A percentile compares a stretch with the other conserved stretches of the same genome.
These are phyloP conservation scores for Redunca redunca DNA, from an alignment of 2,113 vertebrate species.

Conservation along the genomic window DNA sequence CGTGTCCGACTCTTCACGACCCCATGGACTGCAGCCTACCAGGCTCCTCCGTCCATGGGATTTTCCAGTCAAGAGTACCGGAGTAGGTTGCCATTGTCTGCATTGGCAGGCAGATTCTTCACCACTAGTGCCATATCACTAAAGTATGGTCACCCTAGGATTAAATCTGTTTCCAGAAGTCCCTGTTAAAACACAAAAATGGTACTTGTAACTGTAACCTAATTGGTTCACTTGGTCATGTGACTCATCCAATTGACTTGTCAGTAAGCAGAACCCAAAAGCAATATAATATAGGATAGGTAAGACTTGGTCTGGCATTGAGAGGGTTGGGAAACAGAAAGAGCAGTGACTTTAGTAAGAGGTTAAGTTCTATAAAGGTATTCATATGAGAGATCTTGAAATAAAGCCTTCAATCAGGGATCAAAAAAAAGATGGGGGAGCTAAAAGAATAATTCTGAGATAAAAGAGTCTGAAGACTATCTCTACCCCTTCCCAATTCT, in stretches of 20 bases:
- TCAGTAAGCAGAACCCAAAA: neutral
- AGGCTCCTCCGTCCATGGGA: no score
- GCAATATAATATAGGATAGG: neutral
- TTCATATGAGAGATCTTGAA: neutral
- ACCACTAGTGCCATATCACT: neutral
- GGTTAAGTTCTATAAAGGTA: neutral
- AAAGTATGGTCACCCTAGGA: neutral
- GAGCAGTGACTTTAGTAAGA: neutral
- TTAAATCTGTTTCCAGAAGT: neutral
- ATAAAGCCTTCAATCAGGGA: neutral
- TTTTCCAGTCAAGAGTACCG: no score
- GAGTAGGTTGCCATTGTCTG: neutral
- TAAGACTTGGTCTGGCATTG: neutral
- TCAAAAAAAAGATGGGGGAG: neutral
- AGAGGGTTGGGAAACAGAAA: neutral
- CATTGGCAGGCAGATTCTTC: neutral
- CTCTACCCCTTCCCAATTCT: neutral
- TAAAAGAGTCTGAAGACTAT: neutral
- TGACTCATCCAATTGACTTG: neutral
- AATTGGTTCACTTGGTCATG: neutral
- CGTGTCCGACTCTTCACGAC: no score
- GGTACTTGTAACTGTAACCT: accelerated
- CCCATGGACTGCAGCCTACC: no score
- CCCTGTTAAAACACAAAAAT: neutral
- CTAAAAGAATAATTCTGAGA: neutral